phyloP scores from a whole-genome alignment of 64 coral and sea anemone genomes.

The Montipora sp. region DNA sequence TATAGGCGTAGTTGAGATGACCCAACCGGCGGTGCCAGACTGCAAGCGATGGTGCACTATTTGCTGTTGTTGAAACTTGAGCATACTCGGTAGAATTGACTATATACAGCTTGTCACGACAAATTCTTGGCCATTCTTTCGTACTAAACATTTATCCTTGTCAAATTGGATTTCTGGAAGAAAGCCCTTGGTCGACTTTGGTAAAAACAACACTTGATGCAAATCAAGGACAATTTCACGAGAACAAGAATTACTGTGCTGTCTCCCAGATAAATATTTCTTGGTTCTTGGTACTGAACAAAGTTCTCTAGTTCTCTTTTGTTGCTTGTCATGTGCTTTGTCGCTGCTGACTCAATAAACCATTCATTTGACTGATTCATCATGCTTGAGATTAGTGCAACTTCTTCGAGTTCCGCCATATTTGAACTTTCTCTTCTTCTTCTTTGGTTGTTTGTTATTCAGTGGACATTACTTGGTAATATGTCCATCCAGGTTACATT shows the following conservation, averaged over 20 bases:
- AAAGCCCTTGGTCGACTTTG: conserved; percentile 64
- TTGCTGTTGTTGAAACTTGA: conserved; percentile 46
- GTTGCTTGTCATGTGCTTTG: conserved; percentile 68
- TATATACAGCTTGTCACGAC: not conserved
- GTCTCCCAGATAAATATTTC: conserved; percentile 67
- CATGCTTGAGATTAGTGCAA: conserved; percentile 66
- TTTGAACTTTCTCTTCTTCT: conserved; percentile 68
- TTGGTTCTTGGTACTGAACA: conserved; percentile 70
- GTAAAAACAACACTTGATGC: conserved; percentile 77
- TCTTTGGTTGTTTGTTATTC: conserved; percentile 17
- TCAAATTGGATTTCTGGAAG: conserved; percentile 72
- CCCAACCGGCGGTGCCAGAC: conserved; percentile 76
- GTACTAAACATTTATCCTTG: conserved; percentile 57
- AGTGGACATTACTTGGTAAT: conserved; percentile 58
- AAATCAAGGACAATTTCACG: conserved; percentile 39
- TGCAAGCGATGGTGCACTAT: conserved; percentile 36
- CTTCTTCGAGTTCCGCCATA: conserved; percentile 66
- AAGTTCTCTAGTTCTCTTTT: conserved; percentile 46
- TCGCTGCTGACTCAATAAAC: conserved; percentile 79
- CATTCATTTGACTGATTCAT: conserved; percentile 59
- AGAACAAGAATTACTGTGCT: conserved; percentile 65
- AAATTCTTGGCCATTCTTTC: conserved; percentile 65
- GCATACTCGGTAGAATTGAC: conserved; percentile 66
- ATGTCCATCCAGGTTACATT: conserved; percentile 56
- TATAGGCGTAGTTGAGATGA: conserved; percentile 77